Percentiles rank a stretch among this genome's conserved stretches.
These are phyloP conservation scores for Hyposoter didymator DNA, from an alignment of 2,888 invertebrate species.

Conservation along the genomic window DNA sequence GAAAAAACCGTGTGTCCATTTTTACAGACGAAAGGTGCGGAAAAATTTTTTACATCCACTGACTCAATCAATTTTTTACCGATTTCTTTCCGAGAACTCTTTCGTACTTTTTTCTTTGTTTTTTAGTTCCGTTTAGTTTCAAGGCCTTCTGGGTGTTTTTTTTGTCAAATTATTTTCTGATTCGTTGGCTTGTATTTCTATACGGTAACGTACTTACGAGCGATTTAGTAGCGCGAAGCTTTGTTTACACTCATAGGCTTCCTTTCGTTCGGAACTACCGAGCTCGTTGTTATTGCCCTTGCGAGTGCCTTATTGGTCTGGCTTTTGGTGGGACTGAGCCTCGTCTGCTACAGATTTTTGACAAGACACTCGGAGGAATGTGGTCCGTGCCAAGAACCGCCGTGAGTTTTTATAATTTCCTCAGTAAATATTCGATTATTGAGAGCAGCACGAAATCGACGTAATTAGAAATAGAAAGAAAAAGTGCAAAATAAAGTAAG, in stretches of 20 bases:
- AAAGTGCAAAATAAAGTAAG: neutral
- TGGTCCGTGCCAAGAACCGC: conserved; percentile 69
- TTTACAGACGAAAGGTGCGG: too few species aligned
- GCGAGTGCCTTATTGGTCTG: conserved; percentile 76
- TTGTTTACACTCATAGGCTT: neutral
- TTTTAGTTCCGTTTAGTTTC: neutral
- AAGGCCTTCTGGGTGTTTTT: too few species aligned
- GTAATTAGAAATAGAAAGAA: neutral
- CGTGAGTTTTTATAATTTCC: conserved; percentile 68
- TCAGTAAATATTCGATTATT: neutral
- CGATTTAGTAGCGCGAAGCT: too few species aligned
- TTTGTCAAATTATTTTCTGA: neutral
- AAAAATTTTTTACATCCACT: too few species aligned
- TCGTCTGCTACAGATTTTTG: conserved; percentile 77
- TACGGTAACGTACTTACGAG: neutral
- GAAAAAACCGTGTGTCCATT: too few species aligned
- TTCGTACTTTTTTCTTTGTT: neutral
- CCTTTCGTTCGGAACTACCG: conserved; percentile 71
- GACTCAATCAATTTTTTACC: too few species aligned
- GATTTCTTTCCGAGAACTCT: neutral
- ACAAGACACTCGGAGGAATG: conserved; percentile 72
- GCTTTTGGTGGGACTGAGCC: conserved; percentile 76
- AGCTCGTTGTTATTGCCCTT: conserved; percentile 77
- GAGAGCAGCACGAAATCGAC: neutral
- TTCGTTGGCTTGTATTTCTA: neutral